Evolutionary conservation across 2,888 invertebrate genomes (phyloP), one percentile per base, ranked within the genome.

Genomic region (Ochropacha duplaris): DNA sequence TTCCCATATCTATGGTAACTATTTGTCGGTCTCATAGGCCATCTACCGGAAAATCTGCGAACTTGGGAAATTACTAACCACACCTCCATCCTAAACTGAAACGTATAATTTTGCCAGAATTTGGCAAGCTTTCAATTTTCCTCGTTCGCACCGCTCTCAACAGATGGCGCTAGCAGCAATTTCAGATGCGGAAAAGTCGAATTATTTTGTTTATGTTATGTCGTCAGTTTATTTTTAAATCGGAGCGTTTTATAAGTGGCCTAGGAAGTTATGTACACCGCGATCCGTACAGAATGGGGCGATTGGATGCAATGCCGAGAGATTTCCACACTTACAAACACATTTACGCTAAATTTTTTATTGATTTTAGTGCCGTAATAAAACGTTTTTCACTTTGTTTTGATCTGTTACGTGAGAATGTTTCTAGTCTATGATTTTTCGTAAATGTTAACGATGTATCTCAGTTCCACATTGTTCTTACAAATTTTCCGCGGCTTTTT

Each of bases 241-340:
- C 79, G 61, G 83, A 87, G 82, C 86, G 78, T 84, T 88, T 88
- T 88, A 88, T 88, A 90, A 90, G 90, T 90, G 86, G 90, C 82
- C 83, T 82, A 85, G 84, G 88, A 87, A 88, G 88, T 86, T 80
- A 79, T 79, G 75, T 78, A 78, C 78, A 77, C 77, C 76, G 70
- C 75, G 67, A 64, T 68, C 68, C 70, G 75, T 77, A 78, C 79
- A 84, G 76, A 81, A 81, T 78, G 71, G 76, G 66, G 66, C 69
- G 64, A 62, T 65, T 58, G 64, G 68, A 58, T 78, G 79, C 82
- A 80, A 70, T 74, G 69, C 76, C 74, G 73, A 82, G 72, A 72
- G 69, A 68, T 74, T 83, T 85, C 76, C 71, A 76, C 73, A 57
- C 59, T 70, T 31, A 68, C 61, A 59, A 65, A 68, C 66, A 62